phyloP scores from a whole-genome alignment of 2,888 invertebrate species.

The Atrina japonica region DNA sequence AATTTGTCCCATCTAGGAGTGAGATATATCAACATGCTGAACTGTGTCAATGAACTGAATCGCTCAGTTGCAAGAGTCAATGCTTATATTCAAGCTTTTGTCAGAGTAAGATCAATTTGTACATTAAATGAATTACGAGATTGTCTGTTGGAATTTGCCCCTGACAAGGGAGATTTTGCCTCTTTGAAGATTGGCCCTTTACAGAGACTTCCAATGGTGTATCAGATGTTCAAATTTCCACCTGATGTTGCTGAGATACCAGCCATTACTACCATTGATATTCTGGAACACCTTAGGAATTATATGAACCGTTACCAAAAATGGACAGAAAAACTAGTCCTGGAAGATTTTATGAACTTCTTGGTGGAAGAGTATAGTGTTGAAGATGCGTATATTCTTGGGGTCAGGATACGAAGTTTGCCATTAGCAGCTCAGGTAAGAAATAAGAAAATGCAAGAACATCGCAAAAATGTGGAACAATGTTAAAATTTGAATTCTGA shows the following conservation, averaged over 20 bases:
- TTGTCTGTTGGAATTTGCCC: slow-evolving; percentile 65
- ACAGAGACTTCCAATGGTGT: slow-evolving; percentile 72
- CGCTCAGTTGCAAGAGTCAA: slow-evolving; percentile 63
- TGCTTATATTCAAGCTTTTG: slow-evolving; percentile 74
- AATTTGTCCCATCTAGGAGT: slow-evolving; percentile 44
- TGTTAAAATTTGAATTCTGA: too few species aligned
- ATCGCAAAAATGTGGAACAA: too few species aligned
- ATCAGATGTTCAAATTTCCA: slow-evolving; percentile 74
- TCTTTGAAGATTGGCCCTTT: slow-evolving; percentile 74
- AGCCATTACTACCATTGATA: slow-evolving; percentile 71
- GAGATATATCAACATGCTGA: slow-evolving; percentile 51
- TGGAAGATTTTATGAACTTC: slow-evolving; percentile 73
- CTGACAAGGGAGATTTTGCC: slow-evolving; percentile 64
- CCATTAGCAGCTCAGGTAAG: slow-evolving; percentile 73
- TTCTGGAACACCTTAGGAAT: slow-evolving; percentile 67
- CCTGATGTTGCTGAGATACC: slow-evolving; percentile 68
- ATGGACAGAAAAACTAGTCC: slow-evolving; percentile 66
- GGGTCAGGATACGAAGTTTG: slow-evolving; percentile 74
- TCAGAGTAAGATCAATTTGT: slow-evolving; percentile 70
- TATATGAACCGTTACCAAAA: slow-evolving; percentile 67
- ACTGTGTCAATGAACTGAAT: slow-evolving; percentile 66
- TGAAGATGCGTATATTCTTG: slow-evolving; percentile 69
- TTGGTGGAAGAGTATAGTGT: slow-evolving; percentile 63
- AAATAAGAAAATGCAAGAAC: slow-evolving; percentile 11
- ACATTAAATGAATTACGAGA: slow-evolving; percentile 73